Conservation (phyloP, 2,888 invertebrate species). For the Agriopis leucophaearia region DNA sequence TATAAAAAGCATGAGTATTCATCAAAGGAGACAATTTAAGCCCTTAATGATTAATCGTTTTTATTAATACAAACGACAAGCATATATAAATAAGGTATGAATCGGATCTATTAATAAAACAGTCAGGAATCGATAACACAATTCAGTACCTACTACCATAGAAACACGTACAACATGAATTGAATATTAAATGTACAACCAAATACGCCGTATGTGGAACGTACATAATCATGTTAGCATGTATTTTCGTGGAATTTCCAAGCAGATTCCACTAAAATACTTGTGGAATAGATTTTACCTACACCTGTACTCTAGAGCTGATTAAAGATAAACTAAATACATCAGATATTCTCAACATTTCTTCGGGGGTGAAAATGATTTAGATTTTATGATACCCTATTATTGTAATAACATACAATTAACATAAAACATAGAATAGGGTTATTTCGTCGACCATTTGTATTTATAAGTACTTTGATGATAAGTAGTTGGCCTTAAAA, state of each 20-base stretch:
- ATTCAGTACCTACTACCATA: not conserved
- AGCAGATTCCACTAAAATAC: constrained; percentile 8
- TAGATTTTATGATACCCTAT: not conserved
- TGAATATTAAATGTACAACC: constrained; percentile 16
- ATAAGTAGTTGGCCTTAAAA: too few species aligned
- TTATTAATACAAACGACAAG: constrained; percentile 8
- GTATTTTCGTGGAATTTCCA: constrained; percentile 9
- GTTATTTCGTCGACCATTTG: not conserved
- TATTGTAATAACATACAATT: not conserved
- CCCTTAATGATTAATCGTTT: constrained; percentile 8
- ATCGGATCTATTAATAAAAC: constrained; percentile 13
- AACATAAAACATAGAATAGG: not conserved
- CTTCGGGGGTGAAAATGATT: not conserved
- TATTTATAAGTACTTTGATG: not conserved
- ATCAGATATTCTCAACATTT: not conserved
- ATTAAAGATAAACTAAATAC: not conserved
- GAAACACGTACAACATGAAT: constrained; percentile 12
- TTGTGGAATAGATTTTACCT: constrained; percentile 4
- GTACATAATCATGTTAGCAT: constrained; percentile 10
- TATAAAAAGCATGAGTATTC: not conserved
- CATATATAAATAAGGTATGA: constrained; percentile 1
- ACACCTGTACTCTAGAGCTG: constrained; percentile 1
- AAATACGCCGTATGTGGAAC: constrained; percentile 7
- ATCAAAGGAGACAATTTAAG: not conserved
- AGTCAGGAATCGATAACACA: constrained; percentile 8